phyloP scores from a whole-genome alignment of 2,888 invertebrate species.

The Ormyrus nitidulus region DNA sequence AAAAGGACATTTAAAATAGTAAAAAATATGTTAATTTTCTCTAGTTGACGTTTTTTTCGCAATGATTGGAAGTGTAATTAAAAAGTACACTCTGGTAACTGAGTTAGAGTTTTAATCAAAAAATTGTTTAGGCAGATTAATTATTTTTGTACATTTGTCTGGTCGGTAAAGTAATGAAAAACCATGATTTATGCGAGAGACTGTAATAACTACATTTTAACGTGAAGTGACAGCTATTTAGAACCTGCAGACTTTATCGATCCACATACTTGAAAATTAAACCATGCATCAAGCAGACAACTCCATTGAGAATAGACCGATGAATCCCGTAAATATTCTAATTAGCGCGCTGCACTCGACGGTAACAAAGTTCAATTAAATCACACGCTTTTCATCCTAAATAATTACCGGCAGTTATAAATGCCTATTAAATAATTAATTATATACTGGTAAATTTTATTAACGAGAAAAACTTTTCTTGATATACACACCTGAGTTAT shows the following conservation, averaged over 20 bases:
- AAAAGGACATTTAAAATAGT: too few species aligned
- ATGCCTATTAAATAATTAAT: background rate
- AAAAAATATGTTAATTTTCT: too few species aligned
- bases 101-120: background rate
- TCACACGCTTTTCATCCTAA: slow-evolving; percentile 9
- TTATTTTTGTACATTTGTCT: too few species aligned
- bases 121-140: too few species aligned
- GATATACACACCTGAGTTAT: too few species aligned
- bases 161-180: slow-evolving; percentile 15
- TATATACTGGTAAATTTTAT: too few species aligned
- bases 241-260: slow-evolving; percentile 38
- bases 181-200: slow-evolving; percentile 24
- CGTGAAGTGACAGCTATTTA: slow-evolving; percentile 19
- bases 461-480: too few species aligned
- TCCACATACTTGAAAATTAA: slow-evolving; percentile 46
- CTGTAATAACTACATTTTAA: slow-evolving; percentile 36
- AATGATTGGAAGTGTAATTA: too few species aligned
- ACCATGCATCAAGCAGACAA: slow-evolving; percentile 45
- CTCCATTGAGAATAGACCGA: slow-evolving; percentile 31
- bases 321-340: slow-evolving; percentile 41
- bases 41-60: too few species aligned
- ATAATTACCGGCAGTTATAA: background rate
- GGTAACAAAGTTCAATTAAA: slow-evolving; percentile 33
- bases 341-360: slow-evolving; percentile 14
- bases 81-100: too few species aligned